Evolutionary conservation across 2,113 vertebrate species (phyloP).

Genomic region (Boulengeromyrus knoepffleri): DNA sequence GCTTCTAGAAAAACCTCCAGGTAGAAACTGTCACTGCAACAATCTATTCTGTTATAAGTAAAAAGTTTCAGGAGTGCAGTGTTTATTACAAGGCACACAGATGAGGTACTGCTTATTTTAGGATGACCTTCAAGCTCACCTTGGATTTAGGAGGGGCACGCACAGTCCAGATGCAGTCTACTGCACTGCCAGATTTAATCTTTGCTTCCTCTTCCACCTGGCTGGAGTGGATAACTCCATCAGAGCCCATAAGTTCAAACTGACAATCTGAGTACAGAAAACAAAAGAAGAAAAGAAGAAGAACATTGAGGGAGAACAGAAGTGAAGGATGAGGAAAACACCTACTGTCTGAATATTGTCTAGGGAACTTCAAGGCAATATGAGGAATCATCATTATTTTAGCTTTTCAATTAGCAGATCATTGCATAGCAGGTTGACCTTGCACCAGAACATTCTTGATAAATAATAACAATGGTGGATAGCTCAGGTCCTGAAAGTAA

Average conservation of each 20-base stretch:
- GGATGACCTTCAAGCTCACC: slow-evolving; percentile 52
- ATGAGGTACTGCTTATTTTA: background rate
- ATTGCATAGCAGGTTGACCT: background rate
- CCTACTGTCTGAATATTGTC: background rate
- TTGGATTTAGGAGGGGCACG: slow-evolving; percentile 89
- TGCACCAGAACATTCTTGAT: background rate
- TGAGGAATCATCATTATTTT: background rate
- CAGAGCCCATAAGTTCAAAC: slow-evolving; percentile 86
- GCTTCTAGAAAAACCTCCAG: background rate
- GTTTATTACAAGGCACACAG: background rate
- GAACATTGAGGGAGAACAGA: background rate
- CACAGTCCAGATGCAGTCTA: slow-evolving; percentile 98
- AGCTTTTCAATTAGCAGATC: background rate
- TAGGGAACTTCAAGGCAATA: background rate
- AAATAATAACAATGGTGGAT: background rate
- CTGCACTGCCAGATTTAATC: slow-evolving; percentile 84
- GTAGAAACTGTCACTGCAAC: background rate
- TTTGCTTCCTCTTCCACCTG: slow-evolving; percentile 94
- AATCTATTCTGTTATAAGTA: background rate
- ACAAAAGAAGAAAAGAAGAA: slow-evolving; percentile 32
- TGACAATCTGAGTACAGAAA: slow-evolving; percentile 76
- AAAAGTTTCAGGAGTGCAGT: background rate
- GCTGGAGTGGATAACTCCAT: slow-evolving; percentile 88
- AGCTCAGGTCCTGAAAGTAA: background rate
- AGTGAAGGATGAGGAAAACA: background rate